Percentiles rank a stretch among this genome's conserved stretches.
Evolutionary conservation across 1,140 invertebrate species (phyloP).

Genomic region (Platyura marginata): DNA sequence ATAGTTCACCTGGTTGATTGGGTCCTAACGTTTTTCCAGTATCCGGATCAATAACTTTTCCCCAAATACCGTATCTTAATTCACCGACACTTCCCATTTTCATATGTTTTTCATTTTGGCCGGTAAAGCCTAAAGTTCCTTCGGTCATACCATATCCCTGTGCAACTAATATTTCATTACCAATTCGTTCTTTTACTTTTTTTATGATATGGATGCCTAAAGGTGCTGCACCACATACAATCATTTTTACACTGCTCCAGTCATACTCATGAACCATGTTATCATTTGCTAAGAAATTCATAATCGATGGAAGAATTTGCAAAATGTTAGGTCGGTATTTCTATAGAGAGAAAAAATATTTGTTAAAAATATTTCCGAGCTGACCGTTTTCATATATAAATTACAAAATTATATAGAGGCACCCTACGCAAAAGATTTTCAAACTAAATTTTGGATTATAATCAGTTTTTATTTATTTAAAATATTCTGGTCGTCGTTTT

Average conservation of each 20-base stretch:
- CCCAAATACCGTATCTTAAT: slow-evolving; percentile 36
- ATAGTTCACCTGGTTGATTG: slow-evolving; percentile 44
- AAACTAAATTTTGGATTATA: no score
- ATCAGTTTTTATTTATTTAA: no score
- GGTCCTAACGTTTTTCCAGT: slow-evolving; percentile 37
- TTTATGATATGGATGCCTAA: slow-evolving; percentile 19
- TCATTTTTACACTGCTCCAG: slow-evolving; percentile 31
- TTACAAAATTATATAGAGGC: no score
- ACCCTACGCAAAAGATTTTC: no score
- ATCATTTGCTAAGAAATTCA: slow-evolving; percentile 43
- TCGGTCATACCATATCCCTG: slow-evolving; percentile 56
- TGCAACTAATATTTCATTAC: slow-evolving; percentile 29
- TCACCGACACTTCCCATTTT: slow-evolving; percentile 39
- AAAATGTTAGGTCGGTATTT: no score
- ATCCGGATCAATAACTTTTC: slow-evolving; percentile 40
- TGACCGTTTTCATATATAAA: no score
- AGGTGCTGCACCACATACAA: slow-evolving; percentile 37
- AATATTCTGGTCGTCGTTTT: no score
- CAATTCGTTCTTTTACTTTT: slow-evolving; percentile 18
- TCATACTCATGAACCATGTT: slow-evolving; percentile 39
- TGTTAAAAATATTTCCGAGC: no score
- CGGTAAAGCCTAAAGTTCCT: slow-evolving; percentile 26
- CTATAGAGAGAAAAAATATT: no score
- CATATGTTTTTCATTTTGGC: slow-evolving; percentile 25
- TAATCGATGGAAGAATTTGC: no score